phyloP scores from a whole-genome alignment of 2,113 vertebrate genomes.

The Chaenocephalus aceratus region DNA sequence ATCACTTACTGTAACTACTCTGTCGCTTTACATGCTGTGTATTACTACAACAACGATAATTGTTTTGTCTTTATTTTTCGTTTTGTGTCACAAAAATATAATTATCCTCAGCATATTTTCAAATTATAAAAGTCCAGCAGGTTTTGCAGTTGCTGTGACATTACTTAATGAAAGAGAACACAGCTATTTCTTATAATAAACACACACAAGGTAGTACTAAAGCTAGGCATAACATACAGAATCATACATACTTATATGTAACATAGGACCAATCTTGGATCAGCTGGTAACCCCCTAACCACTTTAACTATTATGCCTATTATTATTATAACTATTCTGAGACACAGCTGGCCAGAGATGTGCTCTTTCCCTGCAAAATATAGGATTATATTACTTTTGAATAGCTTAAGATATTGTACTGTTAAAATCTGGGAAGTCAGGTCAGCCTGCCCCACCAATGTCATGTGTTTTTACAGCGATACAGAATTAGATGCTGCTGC shows the following conservation, averaged over 20 bases:
- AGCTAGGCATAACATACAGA: background rate
- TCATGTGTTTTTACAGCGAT: too few species aligned
- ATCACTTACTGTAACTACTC: slow-evolving; percentile 37
- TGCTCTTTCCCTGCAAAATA: background rate
- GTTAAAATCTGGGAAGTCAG: too few species aligned
- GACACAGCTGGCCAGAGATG: background rate
- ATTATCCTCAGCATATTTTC: background rate
- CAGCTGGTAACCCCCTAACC: background rate
- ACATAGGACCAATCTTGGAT: background rate
- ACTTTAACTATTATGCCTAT: background rate
- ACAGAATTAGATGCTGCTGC: too few species aligned
- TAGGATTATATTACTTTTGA: background rate
- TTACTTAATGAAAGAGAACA: background rate
- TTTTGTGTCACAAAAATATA: slow-evolving; percentile 4
- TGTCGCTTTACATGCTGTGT: slow-evolving; percentile 6
- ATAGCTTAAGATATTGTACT: too few species aligned
- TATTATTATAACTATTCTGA: too few species aligned
- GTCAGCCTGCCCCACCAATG: too few species aligned
- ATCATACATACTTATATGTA: background rate
- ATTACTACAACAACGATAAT: background rate
- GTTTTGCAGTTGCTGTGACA: background rate
- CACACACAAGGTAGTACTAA: background rate
- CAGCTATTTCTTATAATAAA: background rate
- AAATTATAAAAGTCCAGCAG: background rate
- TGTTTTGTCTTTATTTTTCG: background rate